Conservation (phyloP, 2,888 invertebrate species). For the Fragum fragum region DNA sequence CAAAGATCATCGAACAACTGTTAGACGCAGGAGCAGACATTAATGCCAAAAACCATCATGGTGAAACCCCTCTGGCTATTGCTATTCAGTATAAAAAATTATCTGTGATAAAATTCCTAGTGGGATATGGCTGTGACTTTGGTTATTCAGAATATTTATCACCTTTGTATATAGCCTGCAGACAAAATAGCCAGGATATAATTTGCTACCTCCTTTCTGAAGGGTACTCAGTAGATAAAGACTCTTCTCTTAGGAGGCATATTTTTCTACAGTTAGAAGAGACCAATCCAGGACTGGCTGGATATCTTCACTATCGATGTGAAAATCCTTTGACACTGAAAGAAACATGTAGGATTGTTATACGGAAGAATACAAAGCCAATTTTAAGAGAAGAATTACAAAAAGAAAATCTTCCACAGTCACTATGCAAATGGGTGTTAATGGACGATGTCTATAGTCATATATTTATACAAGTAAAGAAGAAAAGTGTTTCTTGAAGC, state of each 20-base stretch:
- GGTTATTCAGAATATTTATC: slow-evolving; percentile 68
- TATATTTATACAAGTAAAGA: background rate
- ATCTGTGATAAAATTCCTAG: slow-evolving; percentile 62
- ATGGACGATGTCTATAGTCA: slow-evolving; percentile 65
- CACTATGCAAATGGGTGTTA: slow-evolving; percentile 62
- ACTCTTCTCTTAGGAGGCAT: slow-evolving; percentile 60
- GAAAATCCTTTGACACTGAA: slow-evolving; percentile 69
- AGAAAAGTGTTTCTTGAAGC: background rate
- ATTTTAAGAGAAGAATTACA: slow-evolving; percentile 37
- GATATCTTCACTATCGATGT: slow-evolving; percentile 60
- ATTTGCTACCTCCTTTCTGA: slow-evolving; percentile 72
- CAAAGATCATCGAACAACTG: slow-evolving; percentile 67
- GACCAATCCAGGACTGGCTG: slow-evolving; percentile 66
- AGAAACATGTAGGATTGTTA: slow-evolving; percentile 60
- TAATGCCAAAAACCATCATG: slow-evolving; percentile 69
- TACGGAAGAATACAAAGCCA: slow-evolving; percentile 59
- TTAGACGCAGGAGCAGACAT: slow-evolving; percentile 74
- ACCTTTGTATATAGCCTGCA: slow-evolving; percentile 70
- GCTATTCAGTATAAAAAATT: slow-evolving; percentile 73
- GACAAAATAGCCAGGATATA: slow-evolving; percentile 65
- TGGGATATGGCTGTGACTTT: slow-evolving; percentile 67
- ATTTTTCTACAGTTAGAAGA: slow-evolving; percentile 69
- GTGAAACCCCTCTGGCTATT: slow-evolving; percentile 75
- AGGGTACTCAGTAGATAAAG: slow-evolving; percentile 68
- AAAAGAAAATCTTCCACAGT: slow-evolving; percentile 64